A percentile compares a stretch with the other conserved stretches of the same genome.
These are phyloP conservation scores for Hippopotamyrus pictus DNA, from an alignment of 2,797 vertebrate genomes.

Conservation along the genomic window DNA sequence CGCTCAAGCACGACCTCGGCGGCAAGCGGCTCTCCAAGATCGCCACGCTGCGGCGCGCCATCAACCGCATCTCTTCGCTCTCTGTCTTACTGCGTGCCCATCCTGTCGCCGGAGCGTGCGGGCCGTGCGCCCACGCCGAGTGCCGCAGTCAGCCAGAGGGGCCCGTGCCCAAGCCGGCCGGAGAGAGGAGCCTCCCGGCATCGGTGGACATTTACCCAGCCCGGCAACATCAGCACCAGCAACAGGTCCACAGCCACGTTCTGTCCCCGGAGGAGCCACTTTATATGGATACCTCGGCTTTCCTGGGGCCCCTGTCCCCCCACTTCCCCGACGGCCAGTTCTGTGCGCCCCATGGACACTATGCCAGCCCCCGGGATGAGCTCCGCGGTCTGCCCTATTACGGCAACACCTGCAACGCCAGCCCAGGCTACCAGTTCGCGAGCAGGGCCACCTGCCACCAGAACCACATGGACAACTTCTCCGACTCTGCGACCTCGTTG, in stretches of 20 bases:
- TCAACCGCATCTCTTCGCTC: slow-evolving; percentile 75
- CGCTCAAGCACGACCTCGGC: slow-evolving; percentile 79
- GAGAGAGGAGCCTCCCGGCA: slow-evolving; percentile 26
- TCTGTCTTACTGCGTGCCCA: slow-evolving; percentile 73
- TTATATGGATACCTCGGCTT: slow-evolving; percentile 49
- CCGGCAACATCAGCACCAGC: slow-evolving; percentile 45
- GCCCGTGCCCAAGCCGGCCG: slow-evolving; percentile 17
- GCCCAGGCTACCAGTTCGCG: slow-evolving; percentile 47
- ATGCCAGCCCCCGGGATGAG: slow-evolving; percentile 45
- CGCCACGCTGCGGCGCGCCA: slow-evolving; percentile 82
- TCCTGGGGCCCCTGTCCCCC: slow-evolving; percentile 49
- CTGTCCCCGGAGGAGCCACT: slow-evolving; percentile 44
- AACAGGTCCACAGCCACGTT: slow-evolving; percentile 37
- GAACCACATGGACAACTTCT: slow-evolving; percentile 50
- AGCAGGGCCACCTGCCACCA: slow-evolving; percentile 58
- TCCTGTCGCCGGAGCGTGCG: slow-evolving; percentile 35
- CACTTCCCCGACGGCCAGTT: slow-evolving; percentile 61
- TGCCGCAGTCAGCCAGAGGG: slow-evolving; percentile 41
- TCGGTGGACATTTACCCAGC: slow-evolving; percentile 44
- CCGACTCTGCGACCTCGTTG: slow-evolving; percentile 46
- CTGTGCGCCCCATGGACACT: slow-evolving; percentile 50
- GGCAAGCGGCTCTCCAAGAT: slow-evolving; percentile 94
- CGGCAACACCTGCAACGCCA: slow-evolving; percentile 43
- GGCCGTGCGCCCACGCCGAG: slow-evolving; percentile 55
- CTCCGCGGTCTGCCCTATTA: slow-evolving; percentile 52